Evolutionary conservation across 2,113 vertebrate species (phyloP).

Genomic region (Mohoua ochrocephala): DNA sequence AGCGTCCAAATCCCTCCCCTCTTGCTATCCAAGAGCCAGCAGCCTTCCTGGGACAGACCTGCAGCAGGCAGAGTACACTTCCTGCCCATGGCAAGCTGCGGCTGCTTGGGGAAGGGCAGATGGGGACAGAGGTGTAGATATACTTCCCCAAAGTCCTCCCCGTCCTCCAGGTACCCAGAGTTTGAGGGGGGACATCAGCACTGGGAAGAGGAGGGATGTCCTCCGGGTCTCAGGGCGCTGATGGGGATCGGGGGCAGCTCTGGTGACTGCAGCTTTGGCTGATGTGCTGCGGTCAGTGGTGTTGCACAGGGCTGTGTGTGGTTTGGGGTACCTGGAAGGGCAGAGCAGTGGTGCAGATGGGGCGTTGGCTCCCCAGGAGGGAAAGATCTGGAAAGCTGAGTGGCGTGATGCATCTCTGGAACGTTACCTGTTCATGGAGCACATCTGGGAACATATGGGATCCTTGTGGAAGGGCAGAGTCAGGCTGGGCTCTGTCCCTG

Average conservation of each 20-base stretch:
- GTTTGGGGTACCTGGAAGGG: not conserved
- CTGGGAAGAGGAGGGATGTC: not conserved
- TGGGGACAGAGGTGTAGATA: not conserved
- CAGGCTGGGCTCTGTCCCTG: not conserved
- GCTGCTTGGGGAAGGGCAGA: not conserved
- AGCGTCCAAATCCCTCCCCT: not conserved
- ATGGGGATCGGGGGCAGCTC: not conserved
- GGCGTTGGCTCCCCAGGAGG: not conserved
- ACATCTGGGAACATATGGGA: not conserved
- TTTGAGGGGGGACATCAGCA: not conserved
- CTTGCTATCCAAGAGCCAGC: not conserved
- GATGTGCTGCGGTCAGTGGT: rapidly evolving
- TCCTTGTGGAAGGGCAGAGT: not conserved
- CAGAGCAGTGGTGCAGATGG: not conserved
- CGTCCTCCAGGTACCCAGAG: not conserved
- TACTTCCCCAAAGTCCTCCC: not conserved
- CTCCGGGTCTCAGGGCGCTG: not conserved
- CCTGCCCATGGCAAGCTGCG: not conserved
- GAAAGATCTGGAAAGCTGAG: not conserved
- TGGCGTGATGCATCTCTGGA: rapidly evolving
- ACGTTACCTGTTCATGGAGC: not conserved
- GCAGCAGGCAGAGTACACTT: rapidly evolving
- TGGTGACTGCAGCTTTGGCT: not conserved
- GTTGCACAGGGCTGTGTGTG: rapidly evolving
- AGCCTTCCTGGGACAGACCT: not conserved